phyloP scores from a whole-genome alignment of 2,888 invertebrate genomes.

The Drosophila prolongata region DNA sequence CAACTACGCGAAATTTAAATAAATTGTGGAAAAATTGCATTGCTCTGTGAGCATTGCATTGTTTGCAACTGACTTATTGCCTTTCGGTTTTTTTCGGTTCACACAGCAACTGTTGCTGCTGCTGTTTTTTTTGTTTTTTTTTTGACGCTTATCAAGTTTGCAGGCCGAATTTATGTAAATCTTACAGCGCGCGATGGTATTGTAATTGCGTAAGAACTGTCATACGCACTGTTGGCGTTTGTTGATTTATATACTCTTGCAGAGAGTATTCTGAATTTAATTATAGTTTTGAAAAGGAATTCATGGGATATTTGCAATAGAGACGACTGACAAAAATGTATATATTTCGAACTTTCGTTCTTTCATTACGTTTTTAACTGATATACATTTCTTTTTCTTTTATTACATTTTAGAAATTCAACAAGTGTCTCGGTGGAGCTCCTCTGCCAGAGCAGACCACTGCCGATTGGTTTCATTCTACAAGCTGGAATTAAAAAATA shows the following conservation, averaged over 20 bases:
- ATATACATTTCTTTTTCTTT: too few species aligned
- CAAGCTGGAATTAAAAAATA: too few species aligned
- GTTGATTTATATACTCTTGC: conserved; percentile 3
- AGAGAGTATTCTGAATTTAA: too few species aligned
- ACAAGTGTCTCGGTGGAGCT: too few species aligned
- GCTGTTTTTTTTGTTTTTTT: conserved; percentile 21
- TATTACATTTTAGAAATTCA: too few species aligned
- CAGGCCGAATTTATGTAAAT: conserved; percentile 62
- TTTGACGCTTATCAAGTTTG: conserved; percentile 71
- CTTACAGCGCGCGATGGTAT: conserved; percentile 16
- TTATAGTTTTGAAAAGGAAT: neutral
- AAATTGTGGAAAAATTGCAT: conserved; percentile 54
- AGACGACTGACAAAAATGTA: too few species aligned
- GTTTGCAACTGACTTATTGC: conserved; percentile 26
- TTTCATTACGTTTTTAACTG: too few species aligned
- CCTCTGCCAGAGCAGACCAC: too few species aligned
- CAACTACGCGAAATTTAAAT: conserved; percentile 33
- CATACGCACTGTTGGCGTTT: conserved; percentile 36
- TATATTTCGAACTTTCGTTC: too few species aligned
- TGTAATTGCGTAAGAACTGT: conserved; percentile 66
- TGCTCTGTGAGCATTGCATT: conserved; percentile 37
- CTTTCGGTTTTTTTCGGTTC: conserved; percentile 10
- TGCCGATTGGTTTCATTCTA: too few species aligned
- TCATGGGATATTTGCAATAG: too few species aligned
- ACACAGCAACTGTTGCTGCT: conserved; percentile 20